Evolutionary conservation across 2,888 invertebrate genomes (phyloP), one percentile per base, ranked within the genome.

Genomic region (Tetragnatha montana): DNA sequence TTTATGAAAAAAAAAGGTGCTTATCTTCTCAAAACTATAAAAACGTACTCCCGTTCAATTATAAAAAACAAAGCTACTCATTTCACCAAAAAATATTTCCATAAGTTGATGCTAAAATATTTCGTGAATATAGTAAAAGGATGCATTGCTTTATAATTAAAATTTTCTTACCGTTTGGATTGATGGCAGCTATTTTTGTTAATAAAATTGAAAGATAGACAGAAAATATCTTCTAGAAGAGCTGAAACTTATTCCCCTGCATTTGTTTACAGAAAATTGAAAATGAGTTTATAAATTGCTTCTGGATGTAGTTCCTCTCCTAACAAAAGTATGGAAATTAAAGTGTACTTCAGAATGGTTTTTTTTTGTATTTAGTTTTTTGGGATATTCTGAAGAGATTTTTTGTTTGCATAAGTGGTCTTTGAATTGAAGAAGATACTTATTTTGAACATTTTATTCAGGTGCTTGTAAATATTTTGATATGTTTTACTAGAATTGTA

Each of bases 321-420:
- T 74, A 22, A 74, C 14, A 74, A 35, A 74, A 74, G 35, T 8
- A 35, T 14, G 22, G 74, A 74, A 74, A 74, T 71, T 35, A 35
- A 35, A 35, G 35, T 74, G 22, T 74, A 74, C 8, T 35, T 74
- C 35, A 74, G 74, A 74, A 74, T 7, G 35, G 7, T 35, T 35
- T 35, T 35, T 4, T 35, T 35, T 35, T 35, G 35, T 35, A 35
- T 35, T 35, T 35, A 35, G 35, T 35, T 35, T 35, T 35, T 35
- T 35, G 1, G 35, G 35, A 35, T 35, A 35, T 4, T 35, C 35
- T 35, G 35, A 35, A 35, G 35, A 35, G 35, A 35, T 35, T 35
- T 35, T 35, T 35, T 35, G 35, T 35, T 35, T 35, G 35, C 35
- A 35, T 35, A 4, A 35, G 35, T 35, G 35, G 35, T 4, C 4